Base-by-base conservation (phyloP, 2,113 vertebrate genomes). In the Rafetus swinhoei region DNA sequence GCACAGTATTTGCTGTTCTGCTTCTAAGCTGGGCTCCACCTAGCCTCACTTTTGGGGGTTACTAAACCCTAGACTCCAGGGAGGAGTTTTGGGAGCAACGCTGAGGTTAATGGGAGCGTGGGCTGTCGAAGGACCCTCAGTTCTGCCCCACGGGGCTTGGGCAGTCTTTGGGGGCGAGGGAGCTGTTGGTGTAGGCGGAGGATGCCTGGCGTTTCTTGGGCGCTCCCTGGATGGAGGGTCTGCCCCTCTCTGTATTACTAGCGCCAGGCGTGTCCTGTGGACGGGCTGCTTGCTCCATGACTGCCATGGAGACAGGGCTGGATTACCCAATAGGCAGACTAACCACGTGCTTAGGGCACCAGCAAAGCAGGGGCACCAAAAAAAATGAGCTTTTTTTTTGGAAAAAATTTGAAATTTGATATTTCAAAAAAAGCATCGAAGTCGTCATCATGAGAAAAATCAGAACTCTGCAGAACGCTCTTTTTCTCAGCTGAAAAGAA, bases 181-280 rank as follows among this genome's bases (percentile, higher is more conserved):
- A 14, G 9, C 18, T 19, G 69, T 0, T 39, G 32, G 39, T 10
- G n/a, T 32, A 19, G 13, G 57, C 55, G 62, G 1, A 1, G 4
- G 25, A 76, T 35, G 62, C 52, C 27, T 88, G 91, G 57, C 76
- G 6, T 65, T 65, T 32, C 12, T 32, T 21, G 19, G 9, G 35
- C 1, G 69, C 18, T 74, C 2, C 16, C 18, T 35, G 16, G 4
- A 9, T 39, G 35, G 35, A 39, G 19, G 19, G 35, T 39, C 19
- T 22, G 35, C 69, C 35, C 35, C 16, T 39, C 19, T 12, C 35
- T 2, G 14, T 65, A 13, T 65, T 32, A 65, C 62, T 16, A 1
- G 2, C 24, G 60, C 12, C 69, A 29, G 27, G 60, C 5, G n/a
- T 32, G n/a, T 56, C 88, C 27, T 13, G 19, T 86, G 82, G 82